A percentile compares a stretch with the other conserved stretches of the same genome.
These are phyloP conservation scores for Psammodynastes pulverulentus DNA, from an alignment of 2,113 vertebrate genomes.

Conservation along the genomic window DNA sequence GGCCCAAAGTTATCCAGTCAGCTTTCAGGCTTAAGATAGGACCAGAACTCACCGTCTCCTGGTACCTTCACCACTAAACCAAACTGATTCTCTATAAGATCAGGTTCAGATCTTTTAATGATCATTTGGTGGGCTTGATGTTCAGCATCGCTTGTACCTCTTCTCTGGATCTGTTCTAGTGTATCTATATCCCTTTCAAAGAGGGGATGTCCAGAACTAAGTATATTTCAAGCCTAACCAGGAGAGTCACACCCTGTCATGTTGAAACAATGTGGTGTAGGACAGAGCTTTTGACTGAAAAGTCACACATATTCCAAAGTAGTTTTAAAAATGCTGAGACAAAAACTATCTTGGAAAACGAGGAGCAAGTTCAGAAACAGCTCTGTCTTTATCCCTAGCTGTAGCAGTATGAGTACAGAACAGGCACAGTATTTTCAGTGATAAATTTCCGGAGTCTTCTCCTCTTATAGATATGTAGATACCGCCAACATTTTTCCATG, in stretches of 20 bases:
- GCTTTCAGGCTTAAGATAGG: too few species aligned
- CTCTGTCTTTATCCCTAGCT: not conserved
- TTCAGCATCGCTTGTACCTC: not conserved
- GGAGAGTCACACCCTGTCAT: not conserved
- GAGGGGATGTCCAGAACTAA: not conserved
- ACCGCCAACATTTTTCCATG: not conserved
- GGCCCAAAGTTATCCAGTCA: too few species aligned
- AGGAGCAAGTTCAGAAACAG: not conserved
- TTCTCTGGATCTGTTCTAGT: not conserved
- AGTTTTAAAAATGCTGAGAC: not conserved
- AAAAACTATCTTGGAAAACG: not conserved
- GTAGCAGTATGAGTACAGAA: not conserved
- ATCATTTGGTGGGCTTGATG: not conserved
- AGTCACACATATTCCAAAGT: not conserved
- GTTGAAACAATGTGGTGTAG: not conserved
- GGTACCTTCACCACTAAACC: too few species aligned
- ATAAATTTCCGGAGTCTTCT: not conserved
- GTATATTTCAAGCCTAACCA: not conserved
- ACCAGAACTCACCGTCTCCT: too few species aligned
- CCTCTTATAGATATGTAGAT: not conserved
- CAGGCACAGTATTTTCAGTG: not conserved
- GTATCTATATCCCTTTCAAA: too few species aligned
- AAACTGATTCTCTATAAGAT: not conserved
- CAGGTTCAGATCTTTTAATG: not conserved
- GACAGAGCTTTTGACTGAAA: not conserved